These are phyloP conservation scores for Drosophila quadrilineata DNA, from an alignment of 1,140 invertebrate species.

Conservation along the genomic window DNA sequence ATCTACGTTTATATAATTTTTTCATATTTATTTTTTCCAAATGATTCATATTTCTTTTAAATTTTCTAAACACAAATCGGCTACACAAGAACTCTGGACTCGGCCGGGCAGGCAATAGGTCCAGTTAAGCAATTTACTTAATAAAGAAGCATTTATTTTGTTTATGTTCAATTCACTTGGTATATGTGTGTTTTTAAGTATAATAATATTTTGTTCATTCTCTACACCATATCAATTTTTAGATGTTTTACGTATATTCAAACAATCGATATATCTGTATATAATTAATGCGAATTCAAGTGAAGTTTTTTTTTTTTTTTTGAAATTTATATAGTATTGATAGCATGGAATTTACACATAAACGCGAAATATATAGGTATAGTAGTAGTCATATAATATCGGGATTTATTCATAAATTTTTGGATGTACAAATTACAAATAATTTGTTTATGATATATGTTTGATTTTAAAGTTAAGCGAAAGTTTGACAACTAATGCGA, in stretches of 20 bases:
- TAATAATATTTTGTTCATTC: conserved; percentile 9
- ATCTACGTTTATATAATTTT: conserved; percentile 56
- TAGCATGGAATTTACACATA: conserved; percentile 47
- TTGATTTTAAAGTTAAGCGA: conserved; percentile 42
- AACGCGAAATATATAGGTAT: conserved; percentile 34
- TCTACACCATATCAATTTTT: background rate
- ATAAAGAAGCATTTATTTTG: conserved; percentile 47
- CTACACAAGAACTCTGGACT: conserved; percentile 55
- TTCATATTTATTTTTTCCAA: background rate
- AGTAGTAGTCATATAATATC: too few species aligned
- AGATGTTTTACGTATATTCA: conserved; percentile 29
- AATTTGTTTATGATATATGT: too few species aligned
- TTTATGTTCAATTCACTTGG: conserved; percentile 4
- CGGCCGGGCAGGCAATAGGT: background rate
- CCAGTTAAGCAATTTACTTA: conserved; percentile 67
- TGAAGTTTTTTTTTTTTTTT: conserved; percentile 23
- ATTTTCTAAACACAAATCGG: conserved; percentile 68
- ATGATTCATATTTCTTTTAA: conserved; percentile 40
- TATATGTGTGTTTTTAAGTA: conserved; percentile 47
- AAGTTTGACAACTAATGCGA: conserved; percentile 54
- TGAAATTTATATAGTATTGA: conserved; percentile 27
- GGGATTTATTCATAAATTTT: conserved; percentile 38
- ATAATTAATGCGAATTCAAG: conserved; percentile 43
- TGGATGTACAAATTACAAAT: conserved; percentile 60
- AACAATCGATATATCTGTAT: conserved; percentile 57